Percentiles rank a stretch among this genome's conserved stretches.
phyloP scores from a whole-genome alignment of 2,888 invertebrate genomes.

The Euzophera pinguis region DNA sequence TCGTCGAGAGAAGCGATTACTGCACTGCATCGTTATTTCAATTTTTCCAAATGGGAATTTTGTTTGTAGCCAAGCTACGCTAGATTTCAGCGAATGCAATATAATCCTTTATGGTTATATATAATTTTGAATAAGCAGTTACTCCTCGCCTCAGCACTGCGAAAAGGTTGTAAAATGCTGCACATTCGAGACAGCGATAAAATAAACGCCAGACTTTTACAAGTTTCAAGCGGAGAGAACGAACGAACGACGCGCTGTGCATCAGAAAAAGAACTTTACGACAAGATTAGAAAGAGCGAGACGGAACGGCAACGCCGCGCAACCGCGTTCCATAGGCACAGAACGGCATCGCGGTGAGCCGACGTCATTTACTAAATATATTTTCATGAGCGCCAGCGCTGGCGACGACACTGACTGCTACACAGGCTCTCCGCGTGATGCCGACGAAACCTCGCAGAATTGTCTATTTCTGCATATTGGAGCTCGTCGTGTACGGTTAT shows the following conservation, averaged over 20 bases:
- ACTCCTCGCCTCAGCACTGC: conserved; percentile 47
- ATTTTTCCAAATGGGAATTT: conserved; percentile 35
- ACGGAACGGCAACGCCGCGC: conserved; percentile 73
- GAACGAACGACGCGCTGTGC: conserved; percentile 74
- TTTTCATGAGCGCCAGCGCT: conserved; percentile 78
- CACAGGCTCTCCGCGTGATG: conserved; percentile 56
- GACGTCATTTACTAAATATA: conserved; percentile 80
- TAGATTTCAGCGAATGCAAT: conserved; percentile 27
- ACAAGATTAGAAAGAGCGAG: conserved; percentile 79
- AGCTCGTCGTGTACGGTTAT: conserved; percentile 46
- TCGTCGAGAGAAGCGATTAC: conserved; percentile 52
- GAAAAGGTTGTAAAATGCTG: conserved; percentile 67
- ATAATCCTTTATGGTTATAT: conserved; percentile 58
- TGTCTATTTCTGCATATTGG: conserved; percentile 63
- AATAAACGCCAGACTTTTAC: conserved; percentile 75
- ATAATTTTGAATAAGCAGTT: conserved; percentile 67
- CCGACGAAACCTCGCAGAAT: conserved; percentile 51
- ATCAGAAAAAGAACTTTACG: conserved; percentile 81
- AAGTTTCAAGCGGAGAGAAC: conserved; percentile 74
- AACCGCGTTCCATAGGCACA: conserved; percentile 71
- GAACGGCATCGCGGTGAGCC: conserved; percentile 69
- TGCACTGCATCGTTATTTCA: conserved; percentile 40
- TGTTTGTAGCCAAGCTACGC: conserved; percentile 25
- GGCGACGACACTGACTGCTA: conserved; percentile 64
- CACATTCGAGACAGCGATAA: conserved; percentile 71